phyloP scores from a whole-genome alignment of 2,113 vertebrate genomes.

The Epinephelus moara region DNA sequence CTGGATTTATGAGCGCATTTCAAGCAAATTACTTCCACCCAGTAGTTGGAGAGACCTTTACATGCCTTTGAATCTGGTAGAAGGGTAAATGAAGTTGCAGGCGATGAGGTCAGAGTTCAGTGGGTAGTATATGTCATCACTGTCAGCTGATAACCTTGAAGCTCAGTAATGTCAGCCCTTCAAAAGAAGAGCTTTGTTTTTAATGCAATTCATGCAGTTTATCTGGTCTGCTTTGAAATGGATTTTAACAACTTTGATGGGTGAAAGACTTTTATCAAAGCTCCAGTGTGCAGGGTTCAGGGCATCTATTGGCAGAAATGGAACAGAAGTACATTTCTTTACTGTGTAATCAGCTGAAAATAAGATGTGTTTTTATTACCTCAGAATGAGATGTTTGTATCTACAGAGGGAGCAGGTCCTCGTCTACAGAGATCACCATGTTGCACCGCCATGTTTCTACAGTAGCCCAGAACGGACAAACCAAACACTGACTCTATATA shows the following conservation, averaged over 20 bases:
- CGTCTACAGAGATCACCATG: too few relatives aligned
- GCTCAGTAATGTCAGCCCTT: conserved; percentile 13
- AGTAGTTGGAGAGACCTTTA: conserved; percentile 47
- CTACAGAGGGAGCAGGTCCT: too few relatives aligned
- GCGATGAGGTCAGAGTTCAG: conserved; percentile 45
- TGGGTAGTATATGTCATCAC: conserved; percentile 4
- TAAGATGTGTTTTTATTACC: too few relatives aligned
- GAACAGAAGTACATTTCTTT: too few relatives aligned
- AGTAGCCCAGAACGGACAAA: too few relatives aligned
- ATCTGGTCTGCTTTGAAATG: background rate
- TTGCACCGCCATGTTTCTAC: too few relatives aligned
- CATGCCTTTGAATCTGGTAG: conserved; percentile 42
- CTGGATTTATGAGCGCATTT: conserved; percentile 60
- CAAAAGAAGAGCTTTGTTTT: conserved; percentile 12
- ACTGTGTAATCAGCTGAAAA: too few relatives aligned
- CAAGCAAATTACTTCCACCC: conserved; percentile 61
- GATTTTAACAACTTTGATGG: background rate
- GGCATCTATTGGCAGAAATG: too few relatives aligned
- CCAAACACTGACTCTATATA: too few relatives aligned
- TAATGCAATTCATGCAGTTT: background rate
- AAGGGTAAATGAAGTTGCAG: conserved; percentile 40
- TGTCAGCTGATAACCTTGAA: conserved; percentile 33
- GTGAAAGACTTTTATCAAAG: background rate
- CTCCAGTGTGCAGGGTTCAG: too few relatives aligned
- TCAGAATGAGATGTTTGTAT: too few relatives aligned